phyloP scores from a whole-genome alignment of 2,888 invertebrate genomes.

The Dicyrtomina minuta region DNA sequence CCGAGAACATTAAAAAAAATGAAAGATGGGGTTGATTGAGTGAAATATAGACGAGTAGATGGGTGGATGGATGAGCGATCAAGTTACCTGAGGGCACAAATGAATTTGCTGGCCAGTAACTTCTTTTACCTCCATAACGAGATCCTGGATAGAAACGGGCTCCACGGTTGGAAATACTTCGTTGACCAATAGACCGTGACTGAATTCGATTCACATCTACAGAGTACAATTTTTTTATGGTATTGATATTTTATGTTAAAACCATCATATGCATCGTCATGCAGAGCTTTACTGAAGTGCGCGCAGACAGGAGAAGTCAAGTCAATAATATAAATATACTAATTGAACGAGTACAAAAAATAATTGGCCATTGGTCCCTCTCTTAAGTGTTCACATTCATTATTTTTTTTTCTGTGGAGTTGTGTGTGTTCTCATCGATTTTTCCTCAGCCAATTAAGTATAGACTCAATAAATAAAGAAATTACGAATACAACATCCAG shows the following conservation, averaged over 20 bases:
- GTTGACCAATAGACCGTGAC: slow-evolving; percentile 41
- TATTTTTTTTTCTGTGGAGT: too few relatives aligned
- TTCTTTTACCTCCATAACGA: slow-evolving; percentile 51
- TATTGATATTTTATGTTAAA: slow-evolving; percentile 1
- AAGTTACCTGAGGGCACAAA: slow-evolving; percentile 40
- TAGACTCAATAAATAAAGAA: too few relatives aligned
- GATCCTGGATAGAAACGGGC: slow-evolving; percentile 51
- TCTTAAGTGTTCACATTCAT: too few relatives aligned
- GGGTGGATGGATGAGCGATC: neutral
- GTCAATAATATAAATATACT: neutral
- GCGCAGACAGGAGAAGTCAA: neutral
- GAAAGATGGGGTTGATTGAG: neutral
- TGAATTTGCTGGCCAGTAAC: slow-evolving; percentile 45
- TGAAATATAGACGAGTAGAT: neutral
- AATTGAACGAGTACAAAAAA: too few relatives aligned
- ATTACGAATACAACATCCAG: too few relatives aligned
- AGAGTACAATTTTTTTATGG: too few relatives aligned
- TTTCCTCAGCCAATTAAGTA: too few relatives aligned
- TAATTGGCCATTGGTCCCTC: too few relatives aligned
- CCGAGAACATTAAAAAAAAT: neutral
- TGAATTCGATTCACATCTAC: slow-evolving; percentile 35
- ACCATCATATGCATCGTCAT: neutral
- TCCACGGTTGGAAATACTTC: slow-evolving; percentile 46
- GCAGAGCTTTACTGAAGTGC: neutral
- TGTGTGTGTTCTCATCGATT: too few relatives aligned